A percentile compares a stretch with the other conserved stretches of the same genome.
Evolutionary conservation across 2,113 vertebrate genomes (phyloP).

Genomic region (Cyanoderma ruficeps): DNA sequence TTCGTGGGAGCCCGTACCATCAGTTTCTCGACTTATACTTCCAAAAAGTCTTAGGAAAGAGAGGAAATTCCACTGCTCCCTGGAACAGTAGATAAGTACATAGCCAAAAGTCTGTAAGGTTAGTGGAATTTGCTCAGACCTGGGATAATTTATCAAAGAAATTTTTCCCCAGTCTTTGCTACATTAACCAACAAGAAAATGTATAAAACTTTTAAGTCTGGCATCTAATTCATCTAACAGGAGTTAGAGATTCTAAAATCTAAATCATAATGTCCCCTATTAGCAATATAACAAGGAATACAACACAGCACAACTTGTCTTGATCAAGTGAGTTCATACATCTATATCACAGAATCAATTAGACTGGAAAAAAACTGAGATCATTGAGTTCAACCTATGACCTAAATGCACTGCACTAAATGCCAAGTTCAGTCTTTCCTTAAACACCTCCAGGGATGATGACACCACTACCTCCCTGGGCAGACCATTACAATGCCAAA

Average conservation of each 20-base stretch:
- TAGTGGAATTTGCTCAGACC: background rate
- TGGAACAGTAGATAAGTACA: background rate
- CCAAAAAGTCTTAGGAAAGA: background rate
- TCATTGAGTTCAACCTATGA: background rate
- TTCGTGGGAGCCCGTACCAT: background rate
- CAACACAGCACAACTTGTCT: background rate
- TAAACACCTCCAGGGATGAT: background rate
- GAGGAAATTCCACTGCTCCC: background rate
- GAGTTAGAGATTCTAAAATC: background rate
- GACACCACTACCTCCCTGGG: background rate
- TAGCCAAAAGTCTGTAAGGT: background rate
- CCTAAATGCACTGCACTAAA: background rate
- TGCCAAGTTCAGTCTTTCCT: background rate
- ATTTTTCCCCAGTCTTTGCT: background rate
- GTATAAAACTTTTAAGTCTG: background rate
- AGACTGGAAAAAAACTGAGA: background rate
- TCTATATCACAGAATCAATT: background rate
- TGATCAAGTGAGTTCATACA: background rate
- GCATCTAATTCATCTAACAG: background rate
- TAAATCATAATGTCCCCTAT: background rate
- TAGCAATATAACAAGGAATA: background rate
- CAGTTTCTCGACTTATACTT: background rate
- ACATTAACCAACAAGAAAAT: background rate
- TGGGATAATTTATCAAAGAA: background rate
- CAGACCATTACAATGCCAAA: background rate